Evolutionary conservation across 2,797 vertebrate genomes (phyloP), one percentile per base, ranked within the genome.

Genomic region (Macropodus opercularis): DNA sequence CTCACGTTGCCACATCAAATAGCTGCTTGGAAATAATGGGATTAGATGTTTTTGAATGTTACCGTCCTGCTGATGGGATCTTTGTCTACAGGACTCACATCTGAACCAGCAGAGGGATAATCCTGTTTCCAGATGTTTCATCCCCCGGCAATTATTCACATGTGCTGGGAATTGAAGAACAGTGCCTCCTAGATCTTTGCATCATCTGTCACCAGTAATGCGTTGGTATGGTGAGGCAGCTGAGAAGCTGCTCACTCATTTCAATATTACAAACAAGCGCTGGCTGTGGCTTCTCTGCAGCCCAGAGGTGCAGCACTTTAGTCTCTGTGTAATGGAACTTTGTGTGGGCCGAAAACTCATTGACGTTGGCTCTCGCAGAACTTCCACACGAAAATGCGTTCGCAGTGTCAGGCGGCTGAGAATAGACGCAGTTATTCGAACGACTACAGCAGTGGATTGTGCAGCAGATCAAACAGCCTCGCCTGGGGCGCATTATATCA

Each of bases 381-480:
- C 65, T 46, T 80, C 63, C 74, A 76, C 78, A 84, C 77, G 72
- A 85, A 87, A 89, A 85, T 31, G 49, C 71, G 83, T 85, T 80
- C 84, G 80, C 78, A 50, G 67, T 83, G 87, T 89, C 85, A 88
- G 81, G 87, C 87, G 55, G 53, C 21, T 49, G 77, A 79, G 86
- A 87, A 86, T 61, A 69, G 80, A 55, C 51, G 46, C 86, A 75
- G 80, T 75, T 86, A 87, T 87, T 75, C 73, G 72, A 79, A 77
- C 64, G 40, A 80, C 76, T 76, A 79, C 73, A 84, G 83, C 76
- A 22, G 63, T 8, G 76, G 63, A 87, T 83, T 91, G 87, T 87
- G 49, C 75, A 19, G 58, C 71, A 85, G 83, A 92, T 92, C 90
- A 92, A 93, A 92, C 71, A 23, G 54, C 61, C 81, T 54, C 74